Evolutionary conservation across 2,888 invertebrate genomes (phyloP).

Genomic region (Aleiodes alternator): DNA sequence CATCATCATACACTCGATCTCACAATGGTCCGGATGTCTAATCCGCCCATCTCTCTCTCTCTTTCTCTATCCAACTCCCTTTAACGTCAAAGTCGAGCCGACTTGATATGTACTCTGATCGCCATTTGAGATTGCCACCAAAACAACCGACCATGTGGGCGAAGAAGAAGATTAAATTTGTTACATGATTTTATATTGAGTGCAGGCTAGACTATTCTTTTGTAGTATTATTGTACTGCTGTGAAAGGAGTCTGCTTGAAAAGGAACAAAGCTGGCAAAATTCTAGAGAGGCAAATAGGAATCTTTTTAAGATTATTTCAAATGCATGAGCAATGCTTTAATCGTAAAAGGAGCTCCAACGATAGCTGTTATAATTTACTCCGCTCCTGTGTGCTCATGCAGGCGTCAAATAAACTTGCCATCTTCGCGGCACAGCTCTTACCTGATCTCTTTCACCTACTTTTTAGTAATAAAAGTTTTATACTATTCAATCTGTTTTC

Average conservation of each 20-base stretch:
- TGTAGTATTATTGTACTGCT: background rate
- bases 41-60: background rate
- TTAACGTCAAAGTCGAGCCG: slow-evolving; percentile 31
- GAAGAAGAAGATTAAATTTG: slow-evolving; percentile 19
- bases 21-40: slow-evolving; percentile 40
- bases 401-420: slow-evolving; percentile 66
- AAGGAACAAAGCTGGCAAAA: background rate
- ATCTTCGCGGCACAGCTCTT: slow-evolving; percentile 48
- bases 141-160: slow-evolving; percentile 11
- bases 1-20: slow-evolving; percentile 37
- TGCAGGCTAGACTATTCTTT: no score
- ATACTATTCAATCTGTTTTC: slow-evolving; percentile 25
- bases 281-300: background rate
- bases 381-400: slow-evolving; percentile 54
- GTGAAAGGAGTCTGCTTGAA: background rate
- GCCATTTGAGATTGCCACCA: background rate
- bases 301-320: slow-evolving; percentile 12
- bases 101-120: slow-evolving; percentile 13
- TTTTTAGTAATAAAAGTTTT: slow-evolving; percentile 44
- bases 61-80: background rate
- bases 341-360: slow-evolving; percentile 56
- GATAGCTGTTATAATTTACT: slow-evolving; percentile 63
- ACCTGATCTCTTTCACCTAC: slow-evolving; percentile 55
- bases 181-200: slow-evolving; percentile 5
- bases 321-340: slow-evolving; percentile 21